A percentile compares a stretch with the other conserved stretches of the same genome.
phyloP scores from a whole-genome alignment of 1,140 invertebrate genomes.

The Adoxophyes honmai region DNA sequence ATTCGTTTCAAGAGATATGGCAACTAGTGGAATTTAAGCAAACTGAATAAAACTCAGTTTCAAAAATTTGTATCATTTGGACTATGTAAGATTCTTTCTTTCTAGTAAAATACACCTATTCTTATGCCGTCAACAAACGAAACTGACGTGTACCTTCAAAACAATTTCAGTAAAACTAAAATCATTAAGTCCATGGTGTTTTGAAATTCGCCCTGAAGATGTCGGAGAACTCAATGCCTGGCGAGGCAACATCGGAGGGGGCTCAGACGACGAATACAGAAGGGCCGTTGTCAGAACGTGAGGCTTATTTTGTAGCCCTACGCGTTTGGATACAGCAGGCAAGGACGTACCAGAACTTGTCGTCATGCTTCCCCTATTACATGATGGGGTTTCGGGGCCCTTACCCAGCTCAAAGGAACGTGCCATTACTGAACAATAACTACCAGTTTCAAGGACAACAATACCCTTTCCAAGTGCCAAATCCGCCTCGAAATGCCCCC shows the following conservation, averaged over 20 bases:
- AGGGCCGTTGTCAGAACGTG: constrained; percentile 57
- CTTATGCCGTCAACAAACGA: constrained; percentile 9
- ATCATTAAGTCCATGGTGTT: constrained; percentile 2
- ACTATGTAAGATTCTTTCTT: too few relatives aligned
- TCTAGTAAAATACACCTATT: neutral
- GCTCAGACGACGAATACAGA: constrained; percentile 1
- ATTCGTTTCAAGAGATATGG: too few relatives aligned
- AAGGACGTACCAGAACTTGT: constrained; percentile 75
- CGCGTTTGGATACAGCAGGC: constrained; percentile 78
- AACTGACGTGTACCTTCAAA: constrained; percentile 38
- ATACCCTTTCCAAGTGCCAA: constrained; percentile 60
- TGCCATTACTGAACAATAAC: constrained; percentile 68
- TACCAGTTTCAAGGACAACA: constrained; percentile 63
- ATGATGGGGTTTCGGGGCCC: constrained; percentile 77
- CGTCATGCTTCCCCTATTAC: constrained; percentile 79
- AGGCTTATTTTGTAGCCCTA: constrained; percentile 77
- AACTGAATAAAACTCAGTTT: too few relatives aligned
- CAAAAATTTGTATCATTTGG: too few relatives aligned
- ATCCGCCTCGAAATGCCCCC: constrained; percentile 34
- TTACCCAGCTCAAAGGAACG: constrained; percentile 59
- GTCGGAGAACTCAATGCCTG: constrained; percentile 40
- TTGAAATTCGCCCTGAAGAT: constrained; percentile 31
- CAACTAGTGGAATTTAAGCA: too few relatives aligned
- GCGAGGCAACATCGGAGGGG: constrained; percentile 22
- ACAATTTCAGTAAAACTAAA: neutral